Evolutionary conservation across 1,140 invertebrate genomes (phyloP).

Genomic region (Varroa destructor): DNA sequence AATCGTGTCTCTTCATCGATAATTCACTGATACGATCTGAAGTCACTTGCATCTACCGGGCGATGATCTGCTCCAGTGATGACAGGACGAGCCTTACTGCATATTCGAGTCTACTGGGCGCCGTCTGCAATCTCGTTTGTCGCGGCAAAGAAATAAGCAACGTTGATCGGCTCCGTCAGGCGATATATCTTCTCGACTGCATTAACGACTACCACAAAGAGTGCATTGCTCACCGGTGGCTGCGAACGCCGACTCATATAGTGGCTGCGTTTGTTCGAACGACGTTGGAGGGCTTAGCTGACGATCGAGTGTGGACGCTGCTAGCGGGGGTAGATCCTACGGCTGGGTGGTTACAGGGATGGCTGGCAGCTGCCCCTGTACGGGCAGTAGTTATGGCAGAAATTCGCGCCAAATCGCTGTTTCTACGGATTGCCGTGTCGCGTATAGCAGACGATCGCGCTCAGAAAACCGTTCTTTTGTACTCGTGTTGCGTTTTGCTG

Average conservation of each 20-base stretch:
- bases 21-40: conserved; percentile 19
- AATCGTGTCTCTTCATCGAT: background rate
- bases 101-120: background rate
- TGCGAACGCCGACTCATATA: conserved; percentile 12
- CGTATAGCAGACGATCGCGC: background rate
- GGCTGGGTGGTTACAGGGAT: background rate
- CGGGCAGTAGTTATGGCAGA: background rate
- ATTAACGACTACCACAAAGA: conserved; percentile 22
- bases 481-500: conserved; percentile 26
- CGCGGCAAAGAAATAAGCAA: background rate
- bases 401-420: conserved; percentile 7
- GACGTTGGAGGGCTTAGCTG: background rate
- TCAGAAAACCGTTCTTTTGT: conserved; percentile 10
- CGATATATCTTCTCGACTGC: conserved; percentile 17
- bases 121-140: conserved; percentile 7
- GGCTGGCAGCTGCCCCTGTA: conserved; percentile 6
- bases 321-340: conserved; percentile 15
- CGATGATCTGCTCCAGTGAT: conserved; percentile 20
- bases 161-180: background rate
- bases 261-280: conserved; percentile 10
- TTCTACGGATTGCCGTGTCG: conserved; percentile 19
- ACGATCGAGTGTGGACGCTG: conserved; percentile 5
- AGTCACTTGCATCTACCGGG: background rate
- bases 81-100: conserved; percentile 3
- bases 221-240: conserved; percentile 16